phyloP scores from a whole-genome alignment of 1,140 invertebrate genomes.

The Calephelis virginiensis region DNA sequence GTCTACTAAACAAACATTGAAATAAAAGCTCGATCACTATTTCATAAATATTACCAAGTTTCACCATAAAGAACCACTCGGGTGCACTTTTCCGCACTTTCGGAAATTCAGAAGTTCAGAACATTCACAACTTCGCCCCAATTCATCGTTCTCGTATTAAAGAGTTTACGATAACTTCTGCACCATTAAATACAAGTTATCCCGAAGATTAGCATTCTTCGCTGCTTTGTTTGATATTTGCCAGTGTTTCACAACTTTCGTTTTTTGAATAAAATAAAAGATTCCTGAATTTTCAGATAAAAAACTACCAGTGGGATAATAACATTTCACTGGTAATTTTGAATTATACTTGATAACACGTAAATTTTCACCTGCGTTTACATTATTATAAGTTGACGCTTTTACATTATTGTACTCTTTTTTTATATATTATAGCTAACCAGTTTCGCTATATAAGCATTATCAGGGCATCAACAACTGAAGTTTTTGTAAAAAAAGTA shows the following conservation, averaged over 20 bases:
- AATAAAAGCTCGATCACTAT: slow-evolving; percentile 8
- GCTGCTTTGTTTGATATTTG: slow-evolving; percentile 10
- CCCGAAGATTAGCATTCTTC: slow-evolving; percentile 16
- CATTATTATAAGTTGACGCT: no score
- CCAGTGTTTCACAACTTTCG: background rate
- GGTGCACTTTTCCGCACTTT: slow-evolving; percentile 16
- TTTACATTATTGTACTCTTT: no score
- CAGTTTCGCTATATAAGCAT: no score
- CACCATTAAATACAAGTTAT: slow-evolving; percentile 15
- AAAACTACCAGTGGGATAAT: no score
- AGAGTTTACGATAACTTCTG: slow-evolving; percentile 16
- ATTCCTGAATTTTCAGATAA: background rate
- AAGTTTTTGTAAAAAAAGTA: no score
- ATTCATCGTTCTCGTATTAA: slow-evolving; percentile 18
- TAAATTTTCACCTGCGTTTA: no score
- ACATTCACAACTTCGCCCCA: slow-evolving; percentile 14
- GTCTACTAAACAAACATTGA: no score
- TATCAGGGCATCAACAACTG: no score
- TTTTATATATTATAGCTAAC: no score
- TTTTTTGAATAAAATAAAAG: background rate
- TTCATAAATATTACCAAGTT: slow-evolving; percentile 4
- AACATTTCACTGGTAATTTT: no score
- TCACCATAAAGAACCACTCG: slow-evolving; percentile 14
- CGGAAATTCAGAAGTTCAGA: slow-evolving; percentile 8
- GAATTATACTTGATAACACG: no score